Base-by-base conservation (phyloP, 2,888 invertebrate genomes). In the Acleris emargana region DNA sequence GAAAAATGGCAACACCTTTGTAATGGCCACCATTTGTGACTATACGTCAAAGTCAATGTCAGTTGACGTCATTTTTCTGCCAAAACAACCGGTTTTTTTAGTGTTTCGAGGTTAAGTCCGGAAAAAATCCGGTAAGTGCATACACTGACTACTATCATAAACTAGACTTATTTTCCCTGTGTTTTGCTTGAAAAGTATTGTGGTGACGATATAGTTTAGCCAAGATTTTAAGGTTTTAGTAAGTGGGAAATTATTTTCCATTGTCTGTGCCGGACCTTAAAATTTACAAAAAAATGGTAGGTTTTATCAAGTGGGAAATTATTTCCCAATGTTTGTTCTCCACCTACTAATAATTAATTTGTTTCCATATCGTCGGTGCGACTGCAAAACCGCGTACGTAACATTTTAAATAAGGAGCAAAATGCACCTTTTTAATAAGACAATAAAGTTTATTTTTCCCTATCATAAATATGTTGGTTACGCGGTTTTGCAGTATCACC, bases 211-310 rank as follows among this genome's bases (percentile, higher is more conserved):
- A 28, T 47, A 47, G 52, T 67, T 67, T 55, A 16, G 50, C 55
- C 38, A 50, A 64, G 53, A 58, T 68, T 68, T 45, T 64, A 58
- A 61, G 68, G 54, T 64, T 68, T 61, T 53, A 68, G 47, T 58
- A 68, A 42, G 68, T 68, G 68, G 68, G 68, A 68, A 68, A 64
- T 62, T 28, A 68, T 68, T 62, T 68, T 62, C 68, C 68, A 64
- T 58, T 68, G 64, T 68, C 64, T 54, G 68, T 68, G 64, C 59
- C 63, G 58, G 63, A 58, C 52, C 49, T 63, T 28, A 51, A 59
- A 67, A 67, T 43, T 43, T 43, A 25, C 25, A 25, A 25, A 25
- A 25, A 25, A 25, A 4, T 25, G 25, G 25, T 25, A 25, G 5
- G 25, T 25, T 25, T 25, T 25, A 25, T 25, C 25, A 25, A 25